These are phyloP conservation scores for Phthorimaea operculella DNA, from an alignment of 1,140 invertebrate genomes.

Conservation along the genomic window DNA sequence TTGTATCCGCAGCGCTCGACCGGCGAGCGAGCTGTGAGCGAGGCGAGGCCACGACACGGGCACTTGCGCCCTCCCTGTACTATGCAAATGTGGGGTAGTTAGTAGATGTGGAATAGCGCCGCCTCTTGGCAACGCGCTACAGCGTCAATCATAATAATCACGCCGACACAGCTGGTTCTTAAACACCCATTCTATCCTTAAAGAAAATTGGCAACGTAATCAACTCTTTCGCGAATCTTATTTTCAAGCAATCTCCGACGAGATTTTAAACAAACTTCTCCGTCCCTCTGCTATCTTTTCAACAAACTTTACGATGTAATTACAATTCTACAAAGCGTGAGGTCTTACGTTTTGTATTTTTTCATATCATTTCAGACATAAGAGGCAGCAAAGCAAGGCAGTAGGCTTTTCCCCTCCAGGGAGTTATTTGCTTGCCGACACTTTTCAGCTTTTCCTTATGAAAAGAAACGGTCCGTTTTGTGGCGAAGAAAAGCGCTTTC, in stretches of 20 bases:
- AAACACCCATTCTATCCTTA: slow-evolving; percentile 1
- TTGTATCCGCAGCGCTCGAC: slow-evolving; percentile 33
- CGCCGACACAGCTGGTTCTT: slow-evolving; percentile 19
- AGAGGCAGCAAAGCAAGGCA: slow-evolving; percentile 51
- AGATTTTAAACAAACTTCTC: background rate
- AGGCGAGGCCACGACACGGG: slow-evolving; percentile 22
- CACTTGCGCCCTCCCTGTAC: slow-evolving; percentile 21
- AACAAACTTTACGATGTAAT: slow-evolving; percentile 7
- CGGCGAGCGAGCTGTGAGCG: slow-evolving; percentile 15
- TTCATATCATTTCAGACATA: slow-evolving; percentile 46
- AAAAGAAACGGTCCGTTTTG: slow-evolving; percentile 66
- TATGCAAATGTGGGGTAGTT: slow-evolving; percentile 52
- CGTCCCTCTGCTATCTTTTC: background rate
- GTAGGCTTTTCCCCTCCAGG: slow-evolving; percentile 60
- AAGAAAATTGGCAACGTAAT: slow-evolving; percentile 1
- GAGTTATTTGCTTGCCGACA: slow-evolving; percentile 65
- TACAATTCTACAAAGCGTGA: slow-evolving; percentile 13
- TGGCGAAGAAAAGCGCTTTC: slow-evolving; percentile 65
- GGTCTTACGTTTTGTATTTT: slow-evolving; percentile 51
- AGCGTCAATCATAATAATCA: slow-evolving; percentile 40
- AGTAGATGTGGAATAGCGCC: slow-evolving; percentile 33
- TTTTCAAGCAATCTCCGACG: background rate
- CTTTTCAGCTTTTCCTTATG: slow-evolving; percentile 66
- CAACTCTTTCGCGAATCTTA: background rate
- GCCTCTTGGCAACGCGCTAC: slow-evolving; percentile 34